A percentile compares a stretch with the other conserved stretches of the same genome.
These are phyloP conservation scores for Agonopterix subpropinquella DNA, from an alignment of 2,888 invertebrate genomes.

Conservation along the genomic window DNA sequence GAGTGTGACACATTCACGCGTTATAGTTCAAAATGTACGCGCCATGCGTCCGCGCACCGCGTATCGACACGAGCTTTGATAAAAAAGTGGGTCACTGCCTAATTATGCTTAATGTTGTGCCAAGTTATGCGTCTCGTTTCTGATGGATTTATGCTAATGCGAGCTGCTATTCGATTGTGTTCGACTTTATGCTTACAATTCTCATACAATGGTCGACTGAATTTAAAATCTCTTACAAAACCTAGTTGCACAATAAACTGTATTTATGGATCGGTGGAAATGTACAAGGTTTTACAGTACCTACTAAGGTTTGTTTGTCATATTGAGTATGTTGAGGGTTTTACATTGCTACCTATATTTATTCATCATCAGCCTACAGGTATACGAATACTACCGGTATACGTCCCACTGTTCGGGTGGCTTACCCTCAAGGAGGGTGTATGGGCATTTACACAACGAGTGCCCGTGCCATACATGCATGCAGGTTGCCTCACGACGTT, in stretches of 20 bases:
- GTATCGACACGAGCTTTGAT: constrained; percentile 31
- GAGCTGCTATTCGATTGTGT: constrained; percentile 26
- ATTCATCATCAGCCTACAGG: too few relatives aligned
- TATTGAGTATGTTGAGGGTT: too few relatives aligned
- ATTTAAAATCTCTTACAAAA: background rate
- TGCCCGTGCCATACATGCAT: too few relatives aligned
- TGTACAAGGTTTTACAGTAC: constrained; percentile 10
- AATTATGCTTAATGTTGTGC: constrained; percentile 52
- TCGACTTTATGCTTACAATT: constrained; percentile 20
- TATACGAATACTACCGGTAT: too few relatives aligned
- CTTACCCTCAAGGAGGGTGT: too few relatives aligned
- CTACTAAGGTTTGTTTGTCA: background rate
- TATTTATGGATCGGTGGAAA: background rate
- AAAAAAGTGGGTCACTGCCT: constrained; percentile 61
- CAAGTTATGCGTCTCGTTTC: constrained; percentile 52
- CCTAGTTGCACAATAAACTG: constrained; percentile 1
- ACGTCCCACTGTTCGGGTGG: too few relatives aligned
- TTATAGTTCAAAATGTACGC: too few relatives aligned
- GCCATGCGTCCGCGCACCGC: too few relatives aligned
- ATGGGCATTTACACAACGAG: too few relatives aligned
- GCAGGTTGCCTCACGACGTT: too few relatives aligned
- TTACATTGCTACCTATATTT: too few relatives aligned
- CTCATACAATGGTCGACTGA: constrained; percentile 5
- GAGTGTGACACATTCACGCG: too few relatives aligned
- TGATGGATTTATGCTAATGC: constrained; percentile 52